Conservation (phyloP, 2,797 vertebrate genomes). For the Tinamus major region DNA sequence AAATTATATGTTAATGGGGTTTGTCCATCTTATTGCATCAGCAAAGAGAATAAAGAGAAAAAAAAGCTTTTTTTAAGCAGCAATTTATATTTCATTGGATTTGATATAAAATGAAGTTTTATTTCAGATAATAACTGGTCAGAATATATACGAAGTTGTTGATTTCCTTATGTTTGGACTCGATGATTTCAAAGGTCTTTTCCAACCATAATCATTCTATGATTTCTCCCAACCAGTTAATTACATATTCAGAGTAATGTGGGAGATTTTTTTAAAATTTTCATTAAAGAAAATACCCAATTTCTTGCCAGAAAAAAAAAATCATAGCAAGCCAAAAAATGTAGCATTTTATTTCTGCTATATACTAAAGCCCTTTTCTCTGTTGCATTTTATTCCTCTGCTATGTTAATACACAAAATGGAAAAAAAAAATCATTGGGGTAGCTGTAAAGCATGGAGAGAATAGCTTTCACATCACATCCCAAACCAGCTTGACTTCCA, state of each 20-base stretch:
- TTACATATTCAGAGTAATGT: background rate
- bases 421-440: background rate
- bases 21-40: background rate
- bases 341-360: background rate
- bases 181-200: too few relatives aligned
- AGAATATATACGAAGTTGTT: background rate
- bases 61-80: background rate
- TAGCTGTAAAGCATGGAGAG: background rate
- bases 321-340: background rate
- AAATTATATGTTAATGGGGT: background rate
- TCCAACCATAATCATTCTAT: too few relatives aligned
- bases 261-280: background rate
- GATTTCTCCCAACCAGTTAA: background rate
- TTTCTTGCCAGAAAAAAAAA: background rate
- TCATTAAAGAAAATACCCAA: background rate
- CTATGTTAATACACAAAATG: background rate
- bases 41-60: background rate
- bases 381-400: background rate
- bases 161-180: background rate
- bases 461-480: constrained; percentile 35
- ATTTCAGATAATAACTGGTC: background rate
- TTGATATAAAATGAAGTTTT: background rate
- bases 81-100: background rate
- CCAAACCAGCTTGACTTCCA: constrained; percentile 17
- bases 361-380: background rate